These are phyloP conservation scores for Piscicola geometra DNA, from an alignment of 2,888 invertebrate genomes.

Conservation along the genomic window DNA sequence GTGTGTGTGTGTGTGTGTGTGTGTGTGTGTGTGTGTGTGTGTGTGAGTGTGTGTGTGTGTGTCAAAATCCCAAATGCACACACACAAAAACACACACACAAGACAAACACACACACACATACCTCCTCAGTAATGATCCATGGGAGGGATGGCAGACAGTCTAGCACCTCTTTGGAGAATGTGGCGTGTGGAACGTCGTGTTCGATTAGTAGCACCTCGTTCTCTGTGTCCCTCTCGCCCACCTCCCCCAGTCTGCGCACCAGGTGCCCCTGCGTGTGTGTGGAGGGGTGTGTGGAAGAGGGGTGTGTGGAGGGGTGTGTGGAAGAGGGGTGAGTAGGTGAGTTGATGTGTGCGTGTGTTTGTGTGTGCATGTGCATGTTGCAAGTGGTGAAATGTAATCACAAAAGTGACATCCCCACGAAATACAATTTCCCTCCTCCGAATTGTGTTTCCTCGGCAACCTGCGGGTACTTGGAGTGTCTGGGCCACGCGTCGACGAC, in stretches of 20 bases:
- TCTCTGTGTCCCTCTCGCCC: slow-evolving; percentile 91
- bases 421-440: too few species aligned
- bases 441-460: slow-evolving; percentile 46
- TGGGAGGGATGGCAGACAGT: slow-evolving; percentile 80
- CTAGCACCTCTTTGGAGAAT: slow-evolving; percentile 88
- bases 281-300: too few species aligned
- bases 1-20: too few species aligned
- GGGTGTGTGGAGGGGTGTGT: too few species aligned
- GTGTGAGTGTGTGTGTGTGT: too few species aligned
- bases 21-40: too few species aligned
- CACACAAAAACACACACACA: background rate
- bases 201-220: slow-evolving; percentile 85
- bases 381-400: too few species aligned
- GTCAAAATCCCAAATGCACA: background rate
- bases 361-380: background rate
- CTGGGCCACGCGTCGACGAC: slow-evolving; percentile 94
- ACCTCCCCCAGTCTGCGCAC: slow-evolving; percentile 84
- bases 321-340: too few species aligned
- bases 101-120: background rate
- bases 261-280: slow-evolving; percentile 73
- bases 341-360: background rate
- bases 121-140: slow-evolving; percentile 83
- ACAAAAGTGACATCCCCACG: too few species aligned
- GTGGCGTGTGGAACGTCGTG: slow-evolving; percentile 93
- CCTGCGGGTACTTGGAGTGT: slow-evolving; percentile 80